Conservation (phyloP, 2,113 vertebrate species). For the Acanthisitta chloris region DNA sequence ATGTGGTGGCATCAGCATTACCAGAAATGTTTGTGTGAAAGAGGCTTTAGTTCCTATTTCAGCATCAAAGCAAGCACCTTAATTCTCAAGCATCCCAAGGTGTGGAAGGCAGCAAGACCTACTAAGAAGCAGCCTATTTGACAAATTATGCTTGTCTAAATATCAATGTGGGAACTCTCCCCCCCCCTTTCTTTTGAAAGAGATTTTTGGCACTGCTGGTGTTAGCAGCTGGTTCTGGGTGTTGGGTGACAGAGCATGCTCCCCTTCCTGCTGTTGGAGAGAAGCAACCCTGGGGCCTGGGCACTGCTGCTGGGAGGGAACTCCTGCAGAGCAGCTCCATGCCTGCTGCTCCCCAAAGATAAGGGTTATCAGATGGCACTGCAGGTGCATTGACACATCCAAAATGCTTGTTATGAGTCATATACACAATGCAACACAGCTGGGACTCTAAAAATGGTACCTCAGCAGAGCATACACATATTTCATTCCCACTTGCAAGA, state of each 20-base stretch:
- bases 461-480: fast-evolving
- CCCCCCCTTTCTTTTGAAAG: neutral
- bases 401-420: neutral
- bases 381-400: fast-evolving
- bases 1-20: neutral
- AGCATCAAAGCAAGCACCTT: neutral
- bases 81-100: neutral
- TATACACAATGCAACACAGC: neutral
- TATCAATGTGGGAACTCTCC: neutral
- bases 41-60: neutral
- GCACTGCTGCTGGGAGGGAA: neutral
- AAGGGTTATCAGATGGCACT: neutral
- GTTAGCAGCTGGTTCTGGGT: neutral
- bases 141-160: neutral
- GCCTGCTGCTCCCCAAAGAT: neutral
- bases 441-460: neutral
- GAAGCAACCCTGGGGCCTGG: neutral
- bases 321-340: fast-evolving
- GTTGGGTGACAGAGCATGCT: neutral
- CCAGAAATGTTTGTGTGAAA: neutral
- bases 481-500: neutral
- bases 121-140: neutral
- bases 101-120: neutral
- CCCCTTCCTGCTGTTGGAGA: neutral
- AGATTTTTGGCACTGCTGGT: neutral